phyloP scores from a whole-genome alignment of 2,797 vertebrate species.

The Takifugu ocellatus region DNA sequence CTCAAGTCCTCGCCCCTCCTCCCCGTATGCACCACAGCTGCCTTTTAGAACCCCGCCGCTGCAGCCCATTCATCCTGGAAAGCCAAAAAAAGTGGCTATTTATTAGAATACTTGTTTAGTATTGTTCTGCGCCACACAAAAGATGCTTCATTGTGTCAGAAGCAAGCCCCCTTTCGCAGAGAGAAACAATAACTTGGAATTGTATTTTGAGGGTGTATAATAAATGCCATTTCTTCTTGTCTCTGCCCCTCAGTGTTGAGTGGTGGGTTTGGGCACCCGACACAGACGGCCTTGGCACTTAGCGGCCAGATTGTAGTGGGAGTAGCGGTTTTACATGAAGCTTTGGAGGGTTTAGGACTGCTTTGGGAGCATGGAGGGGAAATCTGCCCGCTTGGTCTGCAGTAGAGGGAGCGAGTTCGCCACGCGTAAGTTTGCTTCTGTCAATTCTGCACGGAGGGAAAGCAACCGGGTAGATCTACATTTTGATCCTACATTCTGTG shows the following conservation, averaged over 20 bases:
- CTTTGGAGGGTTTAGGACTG: constrained; percentile 74
- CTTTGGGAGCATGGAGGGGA: constrained; percentile 67
- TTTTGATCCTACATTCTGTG: constrained; percentile 13
- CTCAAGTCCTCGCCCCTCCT: constrained; percentile 84
- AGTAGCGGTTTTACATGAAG: constrained; percentile 76
- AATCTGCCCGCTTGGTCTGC: constrained; percentile 71
- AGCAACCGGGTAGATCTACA: too few relatives aligned
- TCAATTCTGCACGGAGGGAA: constrained; percentile 21
- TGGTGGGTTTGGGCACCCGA: constrained; percentile 83
- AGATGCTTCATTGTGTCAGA: constrained; percentile 92
- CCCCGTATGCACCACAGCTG: constrained; percentile 89
- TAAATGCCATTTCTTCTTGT: constrained; percentile 94
- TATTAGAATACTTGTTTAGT: constrained; percentile 98
- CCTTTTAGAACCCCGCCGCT: constrained; percentile 90
- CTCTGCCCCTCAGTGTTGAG: constrained; percentile 82
- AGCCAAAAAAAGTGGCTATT: constrained; percentile 89
- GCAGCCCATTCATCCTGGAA: constrained; percentile 90
- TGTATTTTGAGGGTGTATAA: constrained; percentile 96
- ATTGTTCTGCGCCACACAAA: constrained; percentile 97
- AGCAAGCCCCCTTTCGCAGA: constrained; percentile 79
- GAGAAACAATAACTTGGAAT: constrained; percentile 99
- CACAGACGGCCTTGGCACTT: constrained; percentile 82
- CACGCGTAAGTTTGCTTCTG: constrained; percentile 84
- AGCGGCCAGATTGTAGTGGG: constrained; percentile 78
- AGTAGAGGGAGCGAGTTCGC: constrained; percentile 71